These are phyloP conservation scores for Strix occidentalis DNA, from an alignment of 2,797 vertebrate species.

Conservation along the genomic window DNA sequence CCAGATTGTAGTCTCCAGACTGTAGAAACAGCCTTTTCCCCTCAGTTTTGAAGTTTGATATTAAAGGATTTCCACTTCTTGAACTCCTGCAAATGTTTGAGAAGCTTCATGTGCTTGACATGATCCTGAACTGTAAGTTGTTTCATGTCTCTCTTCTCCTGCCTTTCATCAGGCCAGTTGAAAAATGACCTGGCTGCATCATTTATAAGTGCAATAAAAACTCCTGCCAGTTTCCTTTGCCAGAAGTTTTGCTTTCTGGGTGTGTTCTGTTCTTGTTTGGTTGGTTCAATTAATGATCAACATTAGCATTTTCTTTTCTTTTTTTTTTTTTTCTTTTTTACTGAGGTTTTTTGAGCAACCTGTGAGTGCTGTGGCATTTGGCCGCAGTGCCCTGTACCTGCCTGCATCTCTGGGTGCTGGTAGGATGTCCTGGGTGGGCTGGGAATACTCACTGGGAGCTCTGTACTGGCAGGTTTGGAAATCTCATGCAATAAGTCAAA, in stretches of 20 bases:
- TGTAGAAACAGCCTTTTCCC: not conserved
- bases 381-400: not conserved
- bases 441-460: not conserved
- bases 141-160: not conserved
- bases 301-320: not conserved
- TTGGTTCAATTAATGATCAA: not conserved
- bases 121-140: not conserved
- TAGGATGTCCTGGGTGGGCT: not conserved
- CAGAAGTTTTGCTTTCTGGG: conserved; percentile 33
- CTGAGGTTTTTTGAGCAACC: not conserved
- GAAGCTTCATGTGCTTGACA: not conserved
- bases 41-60: not conserved
- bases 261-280: conserved; percentile 31
- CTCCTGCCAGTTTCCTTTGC: conserved; percentile 8
- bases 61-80: not conserved
- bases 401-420: fast-evolving
- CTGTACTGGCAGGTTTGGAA: not conserved
- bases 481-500: not conserved
- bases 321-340: not conserved
- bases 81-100: not conserved
- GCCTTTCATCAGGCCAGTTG: not conserved
- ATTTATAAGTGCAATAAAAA: conserved; percentile 24
- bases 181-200: conserved; percentile 1
- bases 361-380: not conserved
- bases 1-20: not conserved